Percentiles rank a stretch among this genome's conserved stretches.
phyloP scores from a whole-genome alignment of 2,797 vertebrate species.

The Melanogrammus aeglefinus region DNA sequence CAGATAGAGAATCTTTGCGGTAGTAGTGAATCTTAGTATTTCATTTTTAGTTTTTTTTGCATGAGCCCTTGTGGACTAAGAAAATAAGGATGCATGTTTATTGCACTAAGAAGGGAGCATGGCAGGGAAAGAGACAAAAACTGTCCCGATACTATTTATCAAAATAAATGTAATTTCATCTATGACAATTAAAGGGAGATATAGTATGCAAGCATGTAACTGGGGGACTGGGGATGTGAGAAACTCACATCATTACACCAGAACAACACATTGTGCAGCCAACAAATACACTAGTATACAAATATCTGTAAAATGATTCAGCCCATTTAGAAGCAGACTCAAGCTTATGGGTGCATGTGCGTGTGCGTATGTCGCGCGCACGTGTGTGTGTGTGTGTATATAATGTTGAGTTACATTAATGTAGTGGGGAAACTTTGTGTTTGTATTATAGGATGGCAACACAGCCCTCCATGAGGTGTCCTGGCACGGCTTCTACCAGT shows the following conservation, averaged over 20 bases:
- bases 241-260: too few relatives aligned
- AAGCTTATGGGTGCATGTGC: too few relatives aligned
- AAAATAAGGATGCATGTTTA: background rate
- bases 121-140: background rate
- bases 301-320: too few relatives aligned
- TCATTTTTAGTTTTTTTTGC: background rate
- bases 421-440: background rate
- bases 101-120: background rate
- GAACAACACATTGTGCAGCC: too few relatives aligned
- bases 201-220: background rate
- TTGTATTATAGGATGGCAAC: conserved; percentile 80
- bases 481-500: conserved; percentile 90
- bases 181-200: background rate
- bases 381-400: background rate
- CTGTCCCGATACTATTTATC: too few relatives aligned
- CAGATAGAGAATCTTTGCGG: background rate
- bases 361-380: too few relatives aligned
- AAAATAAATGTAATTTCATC: background rate
- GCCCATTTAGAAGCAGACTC: too few relatives aligned
- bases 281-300: too few relatives aligned
- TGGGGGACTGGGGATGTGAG: too few relatives aligned
- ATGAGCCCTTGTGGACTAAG: background rate
- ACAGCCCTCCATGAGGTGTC: conserved; percentile 87
- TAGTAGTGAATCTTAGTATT: background rate
- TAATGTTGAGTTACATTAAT: background rate